Conservation (phyloP, 2,888 invertebrate species). For the Gandaritis pyraliata region DNA sequence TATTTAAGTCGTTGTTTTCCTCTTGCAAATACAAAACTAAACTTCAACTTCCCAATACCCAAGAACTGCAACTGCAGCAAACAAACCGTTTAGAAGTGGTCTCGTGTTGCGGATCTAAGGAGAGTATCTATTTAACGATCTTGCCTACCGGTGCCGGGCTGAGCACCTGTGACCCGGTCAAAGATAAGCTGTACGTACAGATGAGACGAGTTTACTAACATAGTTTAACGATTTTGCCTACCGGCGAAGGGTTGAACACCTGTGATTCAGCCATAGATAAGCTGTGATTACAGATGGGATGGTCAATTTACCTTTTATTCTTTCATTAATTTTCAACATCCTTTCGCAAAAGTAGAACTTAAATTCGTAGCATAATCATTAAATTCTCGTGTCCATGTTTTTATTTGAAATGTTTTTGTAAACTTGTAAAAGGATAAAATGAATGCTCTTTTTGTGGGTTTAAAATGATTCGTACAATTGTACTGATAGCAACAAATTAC, state of each 20-base stretch:
- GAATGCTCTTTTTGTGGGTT: no score
- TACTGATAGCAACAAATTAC: conserved; percentile 15
- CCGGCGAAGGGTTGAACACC: conserved; percentile 50
- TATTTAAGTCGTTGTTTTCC: no score
- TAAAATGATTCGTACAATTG: conserved; percentile 11
- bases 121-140: conserved; percentile 61
- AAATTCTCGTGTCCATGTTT: no score
- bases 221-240: conserved; percentile 51
- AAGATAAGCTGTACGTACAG: conserved; percentile 42
- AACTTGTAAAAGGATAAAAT: no score
- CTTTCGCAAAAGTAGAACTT: no score
- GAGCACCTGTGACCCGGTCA: conserved; percentile 56
- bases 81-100: conserved; percentile 26
- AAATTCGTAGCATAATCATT: no score
- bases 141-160: conserved; percentile 36
- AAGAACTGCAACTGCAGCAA: conserved; percentile 25
- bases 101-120: conserved; percentile 13
- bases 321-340: no score
- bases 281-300: conserved; percentile 16
- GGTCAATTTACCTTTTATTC: no score
- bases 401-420: no score
- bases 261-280: conserved; percentile 51
- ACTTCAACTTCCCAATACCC: conserved; percentile 4
- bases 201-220: not conserved
- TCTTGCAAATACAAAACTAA: not conserved